Conservation (phyloP, 2,888 invertebrate genomes). For the Torymus aiolomorphi region DNA sequence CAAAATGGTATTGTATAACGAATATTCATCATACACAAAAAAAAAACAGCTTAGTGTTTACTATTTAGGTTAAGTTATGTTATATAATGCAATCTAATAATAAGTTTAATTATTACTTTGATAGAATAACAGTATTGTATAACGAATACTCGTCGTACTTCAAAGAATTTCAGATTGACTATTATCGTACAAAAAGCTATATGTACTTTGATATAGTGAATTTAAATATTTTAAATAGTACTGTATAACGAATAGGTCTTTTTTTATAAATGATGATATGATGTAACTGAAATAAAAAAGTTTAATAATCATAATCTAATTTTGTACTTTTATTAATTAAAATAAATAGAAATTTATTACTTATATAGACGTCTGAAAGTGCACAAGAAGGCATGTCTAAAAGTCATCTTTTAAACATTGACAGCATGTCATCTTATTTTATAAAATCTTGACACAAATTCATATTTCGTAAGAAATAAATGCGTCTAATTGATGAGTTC, state of each 20-base stretch:
- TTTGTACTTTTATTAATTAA: conserved; percentile 59
- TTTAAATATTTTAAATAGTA: conserved; percentile 44
- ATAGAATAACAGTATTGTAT: conserved; percentile 31
- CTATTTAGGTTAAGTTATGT: conserved; percentile 35
- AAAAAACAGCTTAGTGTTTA: conserved; percentile 27
- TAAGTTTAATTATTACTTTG: conserved; percentile 29
- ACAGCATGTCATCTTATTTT: conserved; percentile 38
- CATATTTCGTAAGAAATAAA: conserved; percentile 46
- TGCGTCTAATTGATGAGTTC: conserved; percentile 26
- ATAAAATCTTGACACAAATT: conserved; percentile 42
- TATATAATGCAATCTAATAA: conserved; percentile 24
- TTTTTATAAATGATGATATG: conserved; percentile 38
- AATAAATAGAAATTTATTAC: conserved; percentile 57
- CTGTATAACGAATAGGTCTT: conserved; percentile 48
- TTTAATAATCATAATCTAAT: conserved; percentile 55
- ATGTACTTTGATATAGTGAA: conserved; percentile 16
- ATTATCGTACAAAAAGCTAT: conserved; percentile 45
- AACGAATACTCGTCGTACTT: conserved; percentile 48
- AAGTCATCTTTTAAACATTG: conserved; percentile 52
- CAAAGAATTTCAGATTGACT: conserved; percentile 36
- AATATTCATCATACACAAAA: conserved; percentile 45
- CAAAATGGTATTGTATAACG: conserved; percentile 48
- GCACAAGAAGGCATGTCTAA: conserved; percentile 55
- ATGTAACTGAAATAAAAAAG: conserved; percentile 52
- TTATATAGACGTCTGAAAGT: conserved; percentile 56